Percentiles rank a stretch among this genome's conserved stretches.
Conservation (phyloP, 2,888 invertebrate species). For the Orthosia cruda region DNA sequence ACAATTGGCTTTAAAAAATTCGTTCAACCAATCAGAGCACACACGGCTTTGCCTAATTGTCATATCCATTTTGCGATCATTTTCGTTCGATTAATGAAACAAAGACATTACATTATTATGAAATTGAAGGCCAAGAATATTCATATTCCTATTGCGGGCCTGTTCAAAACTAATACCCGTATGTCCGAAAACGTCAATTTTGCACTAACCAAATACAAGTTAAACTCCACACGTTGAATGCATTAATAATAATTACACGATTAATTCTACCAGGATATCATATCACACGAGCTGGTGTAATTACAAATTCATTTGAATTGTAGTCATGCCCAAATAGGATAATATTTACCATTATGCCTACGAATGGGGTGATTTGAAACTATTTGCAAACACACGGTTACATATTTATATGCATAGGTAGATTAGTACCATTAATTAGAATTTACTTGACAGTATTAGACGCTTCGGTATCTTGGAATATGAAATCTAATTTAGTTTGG, state of each 20-base stretch:
- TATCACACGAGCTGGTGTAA: slow-evolving; percentile 47
- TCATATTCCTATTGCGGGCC: neutral
- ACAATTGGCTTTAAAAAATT: too few species aligned
- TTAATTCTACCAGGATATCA: slow-evolving; percentile 52
- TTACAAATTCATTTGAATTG: slow-evolving; percentile 63
- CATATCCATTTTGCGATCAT: too few species aligned
- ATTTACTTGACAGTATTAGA: slow-evolving; percentile 22
- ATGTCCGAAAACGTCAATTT: slow-evolving; percentile 14
- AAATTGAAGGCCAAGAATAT: too few species aligned
- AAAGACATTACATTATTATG: too few species aligned
- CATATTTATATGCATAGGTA: neutral
- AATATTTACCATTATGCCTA: slow-evolving; percentile 29
- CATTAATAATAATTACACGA: slow-evolving; percentile 56
- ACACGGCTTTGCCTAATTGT: too few species aligned
- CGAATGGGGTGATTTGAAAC: slow-evolving; percentile 26
- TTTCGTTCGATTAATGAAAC: too few species aligned
- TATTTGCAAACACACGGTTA: neutral
- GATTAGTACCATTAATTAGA: slow-evolving; percentile 45
- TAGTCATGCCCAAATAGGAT: slow-evolving; percentile 37
- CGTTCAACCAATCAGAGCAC: too few species aligned
- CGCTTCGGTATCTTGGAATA: slow-evolving; percentile 21
- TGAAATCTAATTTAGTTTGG: slow-evolving; percentile 27
- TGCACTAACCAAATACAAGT: slow-evolving; percentile 43
- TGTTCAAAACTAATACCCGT: slow-evolving; percentile 2
- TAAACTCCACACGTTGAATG: slow-evolving; percentile 38